Base-by-base conservation (phyloP, 2,113 vertebrate genomes). In the Tragelaphus scriptus region DNA sequence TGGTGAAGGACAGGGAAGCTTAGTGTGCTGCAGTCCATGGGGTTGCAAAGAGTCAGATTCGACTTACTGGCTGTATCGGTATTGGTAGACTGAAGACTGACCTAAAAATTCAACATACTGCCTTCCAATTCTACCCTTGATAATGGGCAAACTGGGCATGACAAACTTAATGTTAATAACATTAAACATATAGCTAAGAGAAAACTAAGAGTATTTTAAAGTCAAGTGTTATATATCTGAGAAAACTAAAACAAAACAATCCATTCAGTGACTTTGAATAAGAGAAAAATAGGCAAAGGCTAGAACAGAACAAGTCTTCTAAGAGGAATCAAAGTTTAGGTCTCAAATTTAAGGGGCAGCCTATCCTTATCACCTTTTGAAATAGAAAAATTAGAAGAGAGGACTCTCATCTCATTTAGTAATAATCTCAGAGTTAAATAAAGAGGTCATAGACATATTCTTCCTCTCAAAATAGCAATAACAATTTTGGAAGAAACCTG, bases 141-240 rank as follows among this genome's bases (percentile, higher is more conserved):
- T 85, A 87, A 95, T 59, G 32, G 81, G 7, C 49, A 96, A 91
- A 94, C 8, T 28, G 55, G 40, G 71, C 10, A 75, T 10, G 82
- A 47, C 15, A 91, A 94, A 49, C 53, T 97, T 85, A 85, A 61
- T 32, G 40, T 53, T 79, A 92, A 13, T 65, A 95, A 89, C 36
- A 86, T 49, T 59, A 93, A 49, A n/a, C 2, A 44, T 23, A 81
- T 0, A 84, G 53, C n/a, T 87, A 26, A 94, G 44, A 49, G n/a
- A 47, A 55, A 95, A 59, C 44, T 44, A 40, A 2, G n/a, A 92
- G 25, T 88, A 88, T 58, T 94, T 97, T 94, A 93, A 92, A 91
- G 77, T 86, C 36, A 85, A 95, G 68, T 71, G 86, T 58, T 92
- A n/a, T 15, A 59, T 11, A 95, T 91, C n/a, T 88, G 68, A 95